Evolutionary conservation across 2,888 invertebrate genomes (phyloP).

Genomic region (Drosophila koepferae): DNA sequence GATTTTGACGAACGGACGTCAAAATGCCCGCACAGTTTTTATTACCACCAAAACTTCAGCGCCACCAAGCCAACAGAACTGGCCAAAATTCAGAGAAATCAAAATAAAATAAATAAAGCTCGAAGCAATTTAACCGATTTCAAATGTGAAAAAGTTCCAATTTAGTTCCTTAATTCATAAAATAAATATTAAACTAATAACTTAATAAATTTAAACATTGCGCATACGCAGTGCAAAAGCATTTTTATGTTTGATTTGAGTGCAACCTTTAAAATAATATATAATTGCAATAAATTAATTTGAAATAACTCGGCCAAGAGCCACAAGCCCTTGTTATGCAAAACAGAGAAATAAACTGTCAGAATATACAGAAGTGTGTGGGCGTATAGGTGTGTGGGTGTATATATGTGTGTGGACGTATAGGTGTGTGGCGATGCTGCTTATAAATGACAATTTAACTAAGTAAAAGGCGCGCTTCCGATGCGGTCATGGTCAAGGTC

Average conservation of each 20-base stretch:
- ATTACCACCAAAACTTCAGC: too few relatives aligned
- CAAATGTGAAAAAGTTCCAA: neutral
- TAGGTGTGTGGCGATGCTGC: conserved; percentile 31
- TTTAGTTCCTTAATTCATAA: neutral
- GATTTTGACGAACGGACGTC: too few relatives aligned
- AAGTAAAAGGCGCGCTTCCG: conserved; percentile 38
- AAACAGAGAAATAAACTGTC: conserved; percentile 2
- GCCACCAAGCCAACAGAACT: conserved; percentile 5
- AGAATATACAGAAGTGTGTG: conserved; percentile 21
- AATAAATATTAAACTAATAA: conserved; percentile 2
- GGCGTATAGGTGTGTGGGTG: conserved; percentile 3
- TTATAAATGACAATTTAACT: conserved; percentile 43
- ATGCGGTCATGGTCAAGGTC: conserved; percentile 48
- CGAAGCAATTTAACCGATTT: neutral
- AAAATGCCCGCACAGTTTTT: too few relatives aligned
- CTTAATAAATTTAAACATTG: conserved; percentile 12
- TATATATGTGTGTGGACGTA: too few relatives aligned
- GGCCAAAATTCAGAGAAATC: conserved; percentile 19
- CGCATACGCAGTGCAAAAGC: conserved; percentile 22
- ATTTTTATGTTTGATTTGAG: neutral
- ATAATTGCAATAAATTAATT: conserved; percentile 15
- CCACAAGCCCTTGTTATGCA: conserved; percentile 2
- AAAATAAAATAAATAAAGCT: neutral
- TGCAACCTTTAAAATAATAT: neutral
- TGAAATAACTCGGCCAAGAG: neutral